phyloP scores from a whole-genome alignment of 23 tunicate genomes.

The Styela plicata region DNA sequence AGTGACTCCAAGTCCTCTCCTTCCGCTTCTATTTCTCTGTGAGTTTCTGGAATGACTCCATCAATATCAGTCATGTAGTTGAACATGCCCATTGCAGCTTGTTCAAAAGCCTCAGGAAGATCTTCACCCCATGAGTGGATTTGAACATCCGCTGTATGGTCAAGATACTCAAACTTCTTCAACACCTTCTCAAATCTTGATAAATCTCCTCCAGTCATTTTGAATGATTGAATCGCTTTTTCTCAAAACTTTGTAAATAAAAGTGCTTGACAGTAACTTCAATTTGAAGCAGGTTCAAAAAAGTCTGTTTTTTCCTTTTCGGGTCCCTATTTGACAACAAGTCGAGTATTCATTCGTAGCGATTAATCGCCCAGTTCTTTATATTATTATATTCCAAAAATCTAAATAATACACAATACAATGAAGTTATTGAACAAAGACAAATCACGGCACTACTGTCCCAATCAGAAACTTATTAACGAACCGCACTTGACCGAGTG shows the following conservation, averaged over 20 bases:
- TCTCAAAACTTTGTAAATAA: no score
- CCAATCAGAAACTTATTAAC: not conserved
- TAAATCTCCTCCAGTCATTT: not conserved
- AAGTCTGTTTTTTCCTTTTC: no score
- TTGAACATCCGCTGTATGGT: conserved; percentile 98
- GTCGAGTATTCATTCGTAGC: no score
- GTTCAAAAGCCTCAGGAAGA: conserved; percentile 87
- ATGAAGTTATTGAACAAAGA: not conserved
- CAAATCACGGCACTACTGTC: not conserved
- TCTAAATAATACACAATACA: not conserved
- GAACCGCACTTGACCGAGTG: not conserved
- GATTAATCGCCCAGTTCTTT: no score
- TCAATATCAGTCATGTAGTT: conserved; percentile 87
- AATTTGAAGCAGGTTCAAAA: no score
- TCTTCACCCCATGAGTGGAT: conserved; percentile 93
- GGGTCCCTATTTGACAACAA: no score
- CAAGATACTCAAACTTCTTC: conserved; percentile 90
- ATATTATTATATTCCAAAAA: no score
- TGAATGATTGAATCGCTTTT: no score
- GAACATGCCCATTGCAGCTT: conserved; percentile 90
- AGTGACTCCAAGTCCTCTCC: conserved; percentile 78
- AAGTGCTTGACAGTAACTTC: no score
- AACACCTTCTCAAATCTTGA: conserved; percentile 47
- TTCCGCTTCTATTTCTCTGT: conserved; percentile 62
- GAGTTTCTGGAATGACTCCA: conserved; percentile 52